Evolutionary conservation across 2,113 vertebrate species (phyloP).

Genomic region (Oryzias celebensis): DNA sequence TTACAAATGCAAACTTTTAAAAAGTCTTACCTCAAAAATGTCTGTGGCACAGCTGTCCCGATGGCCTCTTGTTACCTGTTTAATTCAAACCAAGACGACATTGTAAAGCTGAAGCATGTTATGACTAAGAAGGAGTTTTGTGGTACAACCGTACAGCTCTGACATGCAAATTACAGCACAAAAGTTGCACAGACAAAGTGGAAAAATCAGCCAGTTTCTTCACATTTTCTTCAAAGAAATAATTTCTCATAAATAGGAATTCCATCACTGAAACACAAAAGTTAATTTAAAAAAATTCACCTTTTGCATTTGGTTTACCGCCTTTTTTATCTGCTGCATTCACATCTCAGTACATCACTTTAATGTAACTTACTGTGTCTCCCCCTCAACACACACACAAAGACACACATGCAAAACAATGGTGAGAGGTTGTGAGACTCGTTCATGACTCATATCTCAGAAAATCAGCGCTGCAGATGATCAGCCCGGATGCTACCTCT

Average conservation of each 20-base stretch:
- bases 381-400: neutral
- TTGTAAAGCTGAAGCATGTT: slow-evolving; percentile 13
- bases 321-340: slow-evolving; percentile 30
- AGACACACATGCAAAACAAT: slow-evolving; percentile 4
- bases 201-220: neutral
- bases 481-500: slow-evolving; percentile 39
- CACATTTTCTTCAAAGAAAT: slow-evolving; percentile 1
- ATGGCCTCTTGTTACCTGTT: slow-evolving; percentile 82
- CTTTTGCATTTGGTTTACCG: slow-evolving; percentile 31
- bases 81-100: slow-evolving; percentile 43
- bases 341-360: slow-evolving; percentile 11
- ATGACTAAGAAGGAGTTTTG: neutral
- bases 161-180: slow-evolving; percentile 15
- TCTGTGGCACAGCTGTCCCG: slow-evolving; percentile 84
- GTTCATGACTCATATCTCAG: slow-evolving; percentile 62
- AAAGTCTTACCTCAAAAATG: slow-evolving; percentile 82
- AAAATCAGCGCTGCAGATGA: slow-evolving; percentile 67
- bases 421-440: slow-evolving; percentile 27
- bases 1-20: neutral
- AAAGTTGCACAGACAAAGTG: neutral
- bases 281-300: neutral
- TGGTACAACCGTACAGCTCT: slow-evolving; percentile 9
- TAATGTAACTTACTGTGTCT: slow-evolving; percentile 30
- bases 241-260: neutral
- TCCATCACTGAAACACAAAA: neutral